A percentile compares a stretch with the other conserved stretches of the same genome.
Conservation (phyloP, 2,797 vertebrate species). For the Pogonophryne albipinna region DNA sequence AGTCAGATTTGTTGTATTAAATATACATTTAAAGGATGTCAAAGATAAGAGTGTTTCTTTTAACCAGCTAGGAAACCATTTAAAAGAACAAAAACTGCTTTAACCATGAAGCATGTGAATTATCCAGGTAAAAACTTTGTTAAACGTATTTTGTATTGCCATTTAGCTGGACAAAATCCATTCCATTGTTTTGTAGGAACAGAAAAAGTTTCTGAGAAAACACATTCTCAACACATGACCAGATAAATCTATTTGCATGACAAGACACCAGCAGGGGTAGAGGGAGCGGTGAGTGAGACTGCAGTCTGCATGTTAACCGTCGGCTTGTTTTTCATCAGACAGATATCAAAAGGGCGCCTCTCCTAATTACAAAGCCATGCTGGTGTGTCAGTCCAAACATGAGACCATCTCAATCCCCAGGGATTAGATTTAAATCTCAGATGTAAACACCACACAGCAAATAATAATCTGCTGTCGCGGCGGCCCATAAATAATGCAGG, state of each 20-base stretch:
- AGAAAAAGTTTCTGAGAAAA: neutral
- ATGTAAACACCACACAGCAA: slow-evolving; percentile 78
- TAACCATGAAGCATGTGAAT: neutral
- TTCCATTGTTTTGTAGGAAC: neutral
- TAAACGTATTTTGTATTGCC: neutral
- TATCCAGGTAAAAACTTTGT: neutral
- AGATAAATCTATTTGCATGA: slow-evolving; percentile 30
- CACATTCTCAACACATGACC: slow-evolving; percentile 1
- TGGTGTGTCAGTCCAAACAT: slow-evolving; percentile 70
- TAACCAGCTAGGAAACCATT: neutral
- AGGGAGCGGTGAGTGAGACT: slow-evolving; percentile 24
- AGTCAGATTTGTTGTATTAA: too few species aligned
- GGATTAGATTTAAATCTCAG: slow-evolving; percentile 78
- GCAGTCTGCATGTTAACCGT: slow-evolving; percentile 51
- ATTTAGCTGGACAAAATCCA: neutral
- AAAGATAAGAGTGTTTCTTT: neutral
- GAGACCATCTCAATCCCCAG: slow-evolving; percentile 64
- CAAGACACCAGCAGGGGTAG: neutral
- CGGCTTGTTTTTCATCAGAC: slow-evolving; percentile 49
- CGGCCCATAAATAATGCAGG: slow-evolving; percentile 80
- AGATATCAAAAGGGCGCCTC: slow-evolving; percentile 72
- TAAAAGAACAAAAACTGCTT: neutral
- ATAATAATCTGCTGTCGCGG: slow-evolving; percentile 74
- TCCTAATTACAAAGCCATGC: slow-evolving; percentile 63
- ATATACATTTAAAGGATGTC: neutral